These are phyloP conservation scores for Asteroscopus sphinx DNA, from an alignment of 2,888 invertebrate genomes.

Conservation along the genomic window DNA sequence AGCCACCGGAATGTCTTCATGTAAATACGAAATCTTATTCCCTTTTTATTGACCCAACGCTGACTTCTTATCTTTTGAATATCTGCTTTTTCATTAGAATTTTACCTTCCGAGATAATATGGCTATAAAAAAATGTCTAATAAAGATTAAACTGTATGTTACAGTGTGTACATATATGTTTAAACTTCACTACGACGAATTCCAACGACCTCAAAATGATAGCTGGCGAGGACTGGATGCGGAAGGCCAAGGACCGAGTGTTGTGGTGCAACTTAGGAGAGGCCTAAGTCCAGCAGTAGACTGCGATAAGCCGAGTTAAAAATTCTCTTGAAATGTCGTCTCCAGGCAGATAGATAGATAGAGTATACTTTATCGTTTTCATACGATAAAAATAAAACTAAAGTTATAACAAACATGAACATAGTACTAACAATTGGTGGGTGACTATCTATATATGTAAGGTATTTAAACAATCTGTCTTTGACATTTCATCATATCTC, in stretches of 20 bases:
- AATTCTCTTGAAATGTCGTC: too few relatives aligned
- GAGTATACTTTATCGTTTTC: too few relatives aligned
- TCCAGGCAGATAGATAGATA: too few relatives aligned
- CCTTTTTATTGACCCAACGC: conserved; percentile 39
- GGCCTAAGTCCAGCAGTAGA: too few relatives aligned
- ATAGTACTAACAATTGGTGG: too few relatives aligned
- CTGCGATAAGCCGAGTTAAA: too few relatives aligned
- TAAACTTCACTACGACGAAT: conserved; percentile 13
- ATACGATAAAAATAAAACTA: too few relatives aligned
- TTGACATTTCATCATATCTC: conserved; percentile 43
- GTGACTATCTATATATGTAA: conserved; percentile 24
- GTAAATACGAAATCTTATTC: conserved; percentile 27
- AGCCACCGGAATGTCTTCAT: conserved; percentile 54
- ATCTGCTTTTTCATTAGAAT: conserved; percentile 27
- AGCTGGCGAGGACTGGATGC: too few relatives aligned
- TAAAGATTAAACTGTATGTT: conserved; percentile 27
- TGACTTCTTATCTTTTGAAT: conserved; percentile 42
- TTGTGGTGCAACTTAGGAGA: too few relatives aligned
- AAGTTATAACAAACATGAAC: too few relatives aligned
- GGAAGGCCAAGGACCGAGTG: too few relatives aligned
- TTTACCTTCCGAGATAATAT: conserved; percentile 13
- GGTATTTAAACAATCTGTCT: conserved; percentile 37
- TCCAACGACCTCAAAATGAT: too few relatives aligned
- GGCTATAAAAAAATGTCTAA: conserved; percentile 7
- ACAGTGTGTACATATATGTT: conserved; percentile 12